Evolutionary conservation across 2,888 invertebrate genomes (phyloP).

Genomic region (Keiferia lycopersicella): DNA sequence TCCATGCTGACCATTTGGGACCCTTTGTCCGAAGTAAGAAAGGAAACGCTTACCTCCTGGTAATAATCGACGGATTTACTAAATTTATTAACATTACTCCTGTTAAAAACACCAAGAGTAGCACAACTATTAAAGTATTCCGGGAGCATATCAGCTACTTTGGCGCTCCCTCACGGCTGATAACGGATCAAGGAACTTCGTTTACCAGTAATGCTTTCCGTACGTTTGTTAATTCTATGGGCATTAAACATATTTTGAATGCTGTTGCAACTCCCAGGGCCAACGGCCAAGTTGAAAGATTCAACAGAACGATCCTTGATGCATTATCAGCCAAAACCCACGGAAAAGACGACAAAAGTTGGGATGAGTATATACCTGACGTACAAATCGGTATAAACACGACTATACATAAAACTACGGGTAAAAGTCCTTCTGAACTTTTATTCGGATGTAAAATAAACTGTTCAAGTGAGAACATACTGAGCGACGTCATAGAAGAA

Average conservation of each 20-base stretch:
- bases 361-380: slow-evolving; percentile 31
- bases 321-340: slow-evolving; percentile 14
- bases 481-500: slow-evolving; percentile 31
- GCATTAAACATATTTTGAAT: slow-evolving; percentile 21
- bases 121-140: slow-evolving; percentile 7
- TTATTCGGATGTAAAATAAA: slow-evolving; percentile 31
- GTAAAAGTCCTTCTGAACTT: slow-evolving; percentile 32
- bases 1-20: not conserved
- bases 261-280: not conserved
- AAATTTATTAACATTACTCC: slow-evolving; percentile 27
- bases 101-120: slow-evolving; percentile 26
- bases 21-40: slow-evolving; percentile 3
- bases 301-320: slow-evolving; percentile 18
- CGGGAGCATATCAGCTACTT: slow-evolving; percentile 12
- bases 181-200: slow-evolving; percentile 21
- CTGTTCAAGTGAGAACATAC: slow-evolving; percentile 23
- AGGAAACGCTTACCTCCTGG: slow-evolving; percentile 23
- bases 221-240: not conserved
- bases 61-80: slow-evolving; percentile 27
- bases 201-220: slow-evolving; percentile 23
- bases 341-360: slow-evolving; percentile 25
- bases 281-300: slow-evolving; percentile 3
- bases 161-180: slow-evolving; percentile 18
- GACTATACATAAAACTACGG: slow-evolving; percentile 30
- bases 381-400: slow-evolving; percentile 33